A percentile compares a stretch with the other conserved stretches of the same genome.
Conservation (phyloP, 1,140 invertebrate genomes). For the Tenebrio molitor region DNA sequence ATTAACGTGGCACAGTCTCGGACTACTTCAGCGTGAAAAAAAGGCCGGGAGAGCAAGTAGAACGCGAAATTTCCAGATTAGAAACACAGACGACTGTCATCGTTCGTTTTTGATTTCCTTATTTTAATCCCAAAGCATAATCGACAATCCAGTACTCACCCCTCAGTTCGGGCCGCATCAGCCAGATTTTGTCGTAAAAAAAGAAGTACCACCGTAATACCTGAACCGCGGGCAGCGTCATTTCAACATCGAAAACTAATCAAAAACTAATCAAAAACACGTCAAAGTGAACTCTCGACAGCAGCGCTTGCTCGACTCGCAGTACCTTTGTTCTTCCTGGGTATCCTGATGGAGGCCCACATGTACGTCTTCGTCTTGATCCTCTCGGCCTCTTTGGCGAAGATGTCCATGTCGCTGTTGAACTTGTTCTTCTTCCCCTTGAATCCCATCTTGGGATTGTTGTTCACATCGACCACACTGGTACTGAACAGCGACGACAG, state of each 20-base stretch:
- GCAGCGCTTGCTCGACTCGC: too few relatives aligned
- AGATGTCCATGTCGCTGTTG: slow-evolving; percentile 61
- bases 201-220: slow-evolving; percentile 25
- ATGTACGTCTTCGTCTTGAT: slow-evolving; percentile 61
- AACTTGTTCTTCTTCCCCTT: slow-evolving; percentile 60
- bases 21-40: slow-evolving; percentile 36
- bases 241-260: background rate
- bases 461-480: slow-evolving; percentile 59
- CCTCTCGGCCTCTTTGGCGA: slow-evolving; percentile 55
- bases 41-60: slow-evolving; percentile 22
- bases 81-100: slow-evolving; percentile 22
- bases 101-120: background rate
- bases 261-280: slow-evolving; percentile 2
- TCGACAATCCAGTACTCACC: too few relatives aligned
- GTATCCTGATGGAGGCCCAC: slow-evolving; percentile 60
- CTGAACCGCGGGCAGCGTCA: slow-evolving; percentile 6
- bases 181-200: slow-evolving; percentile 3
- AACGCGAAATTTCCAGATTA: slow-evolving; percentile 34
- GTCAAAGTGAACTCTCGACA: background rate
- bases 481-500: slow-evolving; percentile 60
- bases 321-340: slow-evolving; percentile 59
- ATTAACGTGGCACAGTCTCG: slow-evolving; percentile 5
- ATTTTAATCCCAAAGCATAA: too few relatives aligned
- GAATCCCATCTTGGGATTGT: slow-evolving; percentile 59
- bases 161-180: background rate